phyloP scores from a whole-genome alignment of 2,113 vertebrate genomes.

The Dermatemys mawii region DNA sequence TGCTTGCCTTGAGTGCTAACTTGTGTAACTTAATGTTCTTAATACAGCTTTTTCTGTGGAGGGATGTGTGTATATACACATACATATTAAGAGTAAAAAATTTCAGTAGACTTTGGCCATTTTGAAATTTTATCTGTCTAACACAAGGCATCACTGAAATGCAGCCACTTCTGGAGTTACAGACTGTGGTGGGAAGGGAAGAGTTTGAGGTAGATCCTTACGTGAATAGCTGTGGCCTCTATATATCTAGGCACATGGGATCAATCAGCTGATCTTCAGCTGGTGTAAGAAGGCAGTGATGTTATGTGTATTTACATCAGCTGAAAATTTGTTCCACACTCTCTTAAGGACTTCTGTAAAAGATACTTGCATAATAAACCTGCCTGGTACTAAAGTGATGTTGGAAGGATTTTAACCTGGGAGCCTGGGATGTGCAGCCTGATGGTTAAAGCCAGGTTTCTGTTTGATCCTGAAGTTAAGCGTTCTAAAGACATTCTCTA shows the following conservation, averaged over 20 bases:
- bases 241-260: not conserved
- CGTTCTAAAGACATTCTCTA: not conserved
- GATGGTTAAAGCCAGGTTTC: not conserved
- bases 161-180: not conserved
- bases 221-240: not conserved
- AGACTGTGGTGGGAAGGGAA: not conserved
- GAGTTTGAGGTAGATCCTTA: not conserved
- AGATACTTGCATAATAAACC: not conserved
- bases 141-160: not conserved
- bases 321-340: not conserved
- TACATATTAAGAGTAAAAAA: not conserved
- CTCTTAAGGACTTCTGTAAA: not conserved
- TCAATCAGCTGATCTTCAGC: not conserved
- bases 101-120: not conserved
- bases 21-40: not conserved
- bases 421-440: not conserved
- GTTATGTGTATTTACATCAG: not conserved
- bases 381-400: not conserved
- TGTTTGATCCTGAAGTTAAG: not conserved
- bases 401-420: not conserved
- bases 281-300: not conserved
- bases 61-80: not conserved
- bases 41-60: not conserved
- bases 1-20: not conserved
- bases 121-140: not conserved